Evolutionary conservation across 2,888 invertebrate species (phyloP), one percentile per base, ranked within the genome.

Genomic region (Baronia brevicornis): DNA sequence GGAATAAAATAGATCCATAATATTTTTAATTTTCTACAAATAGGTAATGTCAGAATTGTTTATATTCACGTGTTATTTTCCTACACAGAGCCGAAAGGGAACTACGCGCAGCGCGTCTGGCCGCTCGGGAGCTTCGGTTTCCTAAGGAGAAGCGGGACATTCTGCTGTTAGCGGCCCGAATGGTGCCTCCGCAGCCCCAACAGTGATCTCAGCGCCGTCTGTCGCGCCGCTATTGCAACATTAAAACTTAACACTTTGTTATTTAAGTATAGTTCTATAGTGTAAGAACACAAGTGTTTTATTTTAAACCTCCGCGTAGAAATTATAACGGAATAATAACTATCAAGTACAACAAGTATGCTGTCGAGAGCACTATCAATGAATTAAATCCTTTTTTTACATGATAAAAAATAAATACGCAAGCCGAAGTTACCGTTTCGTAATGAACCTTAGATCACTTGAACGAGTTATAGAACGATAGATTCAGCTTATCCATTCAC

Each of bases 91-190:
- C 96, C 2, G 95, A 96, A 70, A 87, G 93, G 41, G 96, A 97
- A 74, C 86, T 96, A 38, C 94, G 55, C 75, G 96, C 68, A 73
- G 95, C 95, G 6, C 86, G 96, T 41, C 87, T 95, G 40, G 95
- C 95, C 30, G 96, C 96, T 0, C 87, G 96, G 33, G 96, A 97
- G 63, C 86, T 97, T 15, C 88, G 97, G 62, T 96, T 96, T 79
- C 96, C 96, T 33, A 97, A 97, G 78, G 97, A 97, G 75, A 97
- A 97, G 71, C 92, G 96, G 67, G 96, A 97, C 73, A 97, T 97
- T 63, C 85, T 97, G 28, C 91, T 95, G 84, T 87, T 95, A 58
- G 96, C 96, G 89, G 94, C 93, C 57, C 95, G 96, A 70, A 89
- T 95, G 51, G 89, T 73, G 18, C 75, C 82, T 39, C 73, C 75